phyloP scores from a whole-genome alignment of 2,888 invertebrate genomes.

The Xanthia togata region DNA sequence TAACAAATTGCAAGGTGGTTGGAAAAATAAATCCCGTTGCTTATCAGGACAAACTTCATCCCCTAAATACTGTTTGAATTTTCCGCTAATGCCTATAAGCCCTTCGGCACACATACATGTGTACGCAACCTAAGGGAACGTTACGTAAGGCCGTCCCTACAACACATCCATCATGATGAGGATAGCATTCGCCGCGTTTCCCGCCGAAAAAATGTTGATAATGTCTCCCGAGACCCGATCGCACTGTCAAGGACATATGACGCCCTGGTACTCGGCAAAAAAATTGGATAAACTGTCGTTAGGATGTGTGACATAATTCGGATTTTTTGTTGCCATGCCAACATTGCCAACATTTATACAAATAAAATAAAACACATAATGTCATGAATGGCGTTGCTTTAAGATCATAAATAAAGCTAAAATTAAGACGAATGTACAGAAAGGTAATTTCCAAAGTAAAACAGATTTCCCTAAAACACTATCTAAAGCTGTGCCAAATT shows the following conservation, averaged over 20 bases:
- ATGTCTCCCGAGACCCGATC: constrained; percentile 60
- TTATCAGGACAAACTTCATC: not conserved
- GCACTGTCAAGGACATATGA: constrained; percentile 61
- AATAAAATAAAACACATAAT: not conserved
- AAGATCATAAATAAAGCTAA: constrained; percentile 10
- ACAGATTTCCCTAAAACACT: constrained; percentile 33
- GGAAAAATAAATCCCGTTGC: not conserved
- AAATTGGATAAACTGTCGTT: constrained; percentile 58
- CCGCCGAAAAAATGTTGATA: constrained; percentile 64
- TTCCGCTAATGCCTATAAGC: constrained; percentile 6
- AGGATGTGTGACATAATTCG: not conserved
- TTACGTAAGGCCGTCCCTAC: constrained; percentile 46
- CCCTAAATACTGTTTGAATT: constrained; percentile 3
- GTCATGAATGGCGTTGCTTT: not conserved
- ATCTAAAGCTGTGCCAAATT: constrained; percentile 46
- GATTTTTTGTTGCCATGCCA: constrained; percentile 14
- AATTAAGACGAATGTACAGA: constrained; percentile 18
- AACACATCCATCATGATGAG: constrained; percentile 64
- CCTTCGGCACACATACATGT: constrained; percentile 22
- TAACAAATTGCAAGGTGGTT: not conserved
- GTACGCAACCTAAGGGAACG: constrained; percentile 20
- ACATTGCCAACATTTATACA: not conserved
- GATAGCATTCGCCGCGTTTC: constrained; percentile 49
- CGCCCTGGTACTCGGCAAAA: constrained; percentile 50
- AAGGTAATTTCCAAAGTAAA: constrained; percentile 22